Evolutionary conservation across 2,113 vertebrate genomes (phyloP).

Genomic region (Sarotherodon lohbergeri): DNA sequence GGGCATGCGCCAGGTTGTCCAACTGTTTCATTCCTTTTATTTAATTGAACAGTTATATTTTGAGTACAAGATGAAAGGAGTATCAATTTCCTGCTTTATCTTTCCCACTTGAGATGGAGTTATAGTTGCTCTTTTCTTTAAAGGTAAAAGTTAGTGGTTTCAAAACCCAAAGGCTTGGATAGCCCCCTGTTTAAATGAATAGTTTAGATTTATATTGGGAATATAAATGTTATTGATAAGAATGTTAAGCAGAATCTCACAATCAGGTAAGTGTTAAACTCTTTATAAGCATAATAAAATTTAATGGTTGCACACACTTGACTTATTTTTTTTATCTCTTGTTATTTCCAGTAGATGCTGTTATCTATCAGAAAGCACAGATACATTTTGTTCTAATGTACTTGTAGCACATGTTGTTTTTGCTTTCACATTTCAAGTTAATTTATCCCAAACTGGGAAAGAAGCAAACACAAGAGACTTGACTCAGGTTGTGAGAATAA

Average conservation of each 20-base stretch:
- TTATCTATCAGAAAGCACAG: neutral
- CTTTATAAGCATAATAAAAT: neutral
- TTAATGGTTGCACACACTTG: neutral
- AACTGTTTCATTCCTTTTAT: neutral
- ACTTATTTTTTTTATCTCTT: neutral
- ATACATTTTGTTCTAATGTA: neutral
- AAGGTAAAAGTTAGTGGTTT: neutral
- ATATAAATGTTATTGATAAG: neutral
- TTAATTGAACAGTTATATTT: neutral
- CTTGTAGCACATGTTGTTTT: neutral
- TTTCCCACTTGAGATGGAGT: neutral
- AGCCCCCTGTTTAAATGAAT: neutral
- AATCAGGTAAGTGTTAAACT: neutral
- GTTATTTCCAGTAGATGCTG: neutral
- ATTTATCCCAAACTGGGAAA: neutral
- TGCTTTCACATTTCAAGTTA: neutral
- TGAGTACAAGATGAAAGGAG: neutral
- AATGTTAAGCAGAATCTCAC: neutral
- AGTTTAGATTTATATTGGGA: neutral
- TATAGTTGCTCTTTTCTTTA: neutral
- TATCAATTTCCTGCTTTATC: neutral
- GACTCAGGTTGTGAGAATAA: neutral
- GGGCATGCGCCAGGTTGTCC: constrained; percentile 13
- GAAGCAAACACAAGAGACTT: neutral
- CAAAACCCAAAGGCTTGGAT: neutral